Base-by-base conservation (phyloP, 2,113 vertebrate genomes). In the Ardeotis arabs region DNA sequence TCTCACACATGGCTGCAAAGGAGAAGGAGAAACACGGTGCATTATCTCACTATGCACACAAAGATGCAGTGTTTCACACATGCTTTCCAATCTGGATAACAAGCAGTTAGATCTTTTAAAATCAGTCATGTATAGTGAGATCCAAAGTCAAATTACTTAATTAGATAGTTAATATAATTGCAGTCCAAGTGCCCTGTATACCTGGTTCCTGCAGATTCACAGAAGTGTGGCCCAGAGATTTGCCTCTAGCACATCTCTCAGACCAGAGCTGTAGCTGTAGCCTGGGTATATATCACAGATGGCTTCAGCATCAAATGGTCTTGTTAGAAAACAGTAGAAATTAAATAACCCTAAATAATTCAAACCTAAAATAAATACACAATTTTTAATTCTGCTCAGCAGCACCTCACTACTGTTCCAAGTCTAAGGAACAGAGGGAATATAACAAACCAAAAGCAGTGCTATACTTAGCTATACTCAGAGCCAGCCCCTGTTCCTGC, bases 1-100 rank as follows among this genome's bases (percentile, higher is more conserved):
- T 99, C 97, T 99, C 99, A 90, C 99, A 99, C 99, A 99, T 99
- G 95, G 99, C 99, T 99, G 97, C 14, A 69, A 70, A 80, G 87
- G 84, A 80, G 41, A 19, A 87, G 63, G 47, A 82, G 27, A 74
- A 70, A 76, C 21, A 44, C 33, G 44, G 13, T 8, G n/a, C 3
- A 7, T 58, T n/a, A 45, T 7, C 44, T 52, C 29, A 52, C 50
- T 16, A 58, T 6, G 31, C 53, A 62, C 52, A 63, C 21, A 76
- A 31, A 91, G 79, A 80, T 37, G 23, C 23, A 62, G 53, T 23
- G 69, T 28, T 84, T 68, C 35, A 86, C 33, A 29, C 35, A 58
- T 17, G 29, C 74, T 33, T 76, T 69, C 28, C n/a, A 31, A 19
- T 24, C 44, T 89, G 87, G 25, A 1, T 55, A 18, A 86, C 8